These are phyloP conservation scores for Cataglyphis altisquamis DNA, from an alignment of 2,888 invertebrate genomes.

Conservation along the genomic window DNA sequence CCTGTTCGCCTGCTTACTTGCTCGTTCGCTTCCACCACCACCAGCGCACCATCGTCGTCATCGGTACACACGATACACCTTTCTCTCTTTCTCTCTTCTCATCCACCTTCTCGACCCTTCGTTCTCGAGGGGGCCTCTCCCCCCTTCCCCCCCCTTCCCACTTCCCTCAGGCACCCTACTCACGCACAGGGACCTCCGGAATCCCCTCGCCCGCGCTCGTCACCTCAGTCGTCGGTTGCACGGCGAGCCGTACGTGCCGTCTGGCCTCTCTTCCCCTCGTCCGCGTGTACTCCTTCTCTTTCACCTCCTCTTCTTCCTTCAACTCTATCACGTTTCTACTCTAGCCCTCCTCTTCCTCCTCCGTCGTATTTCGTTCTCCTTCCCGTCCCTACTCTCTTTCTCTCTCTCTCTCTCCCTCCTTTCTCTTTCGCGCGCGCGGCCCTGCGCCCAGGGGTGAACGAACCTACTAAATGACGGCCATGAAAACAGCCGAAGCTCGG, in stretches of 20 bases:
- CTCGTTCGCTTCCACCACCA: slow-evolving; percentile 61
- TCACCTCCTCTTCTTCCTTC: slow-evolving; percentile 57
- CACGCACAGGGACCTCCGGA: slow-evolving; percentile 64
- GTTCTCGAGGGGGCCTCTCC: slow-evolving; percentile 16
- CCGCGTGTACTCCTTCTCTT: slow-evolving; percentile 55
- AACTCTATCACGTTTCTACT: slow-evolving; percentile 29
- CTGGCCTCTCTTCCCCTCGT: slow-evolving; percentile 76
- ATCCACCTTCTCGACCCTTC: slow-evolving; percentile 52
- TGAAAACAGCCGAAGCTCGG: slow-evolving; percentile 86
- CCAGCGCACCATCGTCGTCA: slow-evolving; percentile 42
- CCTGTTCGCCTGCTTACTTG: slow-evolving; percentile 62
- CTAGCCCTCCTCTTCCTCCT: slow-evolving; percentile 55
- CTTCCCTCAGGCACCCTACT: slow-evolving; percentile 58
- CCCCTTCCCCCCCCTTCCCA: neutral
- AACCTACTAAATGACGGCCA: slow-evolving; percentile 87
- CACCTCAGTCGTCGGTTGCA: slow-evolving; percentile 70
- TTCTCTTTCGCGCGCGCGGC: slow-evolving; percentile 69
- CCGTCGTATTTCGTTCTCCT: slow-evolving; percentile 33
- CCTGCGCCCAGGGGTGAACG: slow-evolving; percentile 85
- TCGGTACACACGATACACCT: slow-evolving; percentile 46
- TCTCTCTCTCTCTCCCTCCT: slow-evolving; percentile 54
- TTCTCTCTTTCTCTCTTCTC: slow-evolving; percentile 48
- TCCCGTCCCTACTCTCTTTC: slow-evolving; percentile 57
- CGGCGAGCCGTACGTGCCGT: slow-evolving; percentile 81
- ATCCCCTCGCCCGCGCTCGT: slow-evolving; percentile 66